Evolutionary conservation across 2,113 vertebrate genomes (phyloP).

Genomic region (Gopherus evgoodei): DNA sequence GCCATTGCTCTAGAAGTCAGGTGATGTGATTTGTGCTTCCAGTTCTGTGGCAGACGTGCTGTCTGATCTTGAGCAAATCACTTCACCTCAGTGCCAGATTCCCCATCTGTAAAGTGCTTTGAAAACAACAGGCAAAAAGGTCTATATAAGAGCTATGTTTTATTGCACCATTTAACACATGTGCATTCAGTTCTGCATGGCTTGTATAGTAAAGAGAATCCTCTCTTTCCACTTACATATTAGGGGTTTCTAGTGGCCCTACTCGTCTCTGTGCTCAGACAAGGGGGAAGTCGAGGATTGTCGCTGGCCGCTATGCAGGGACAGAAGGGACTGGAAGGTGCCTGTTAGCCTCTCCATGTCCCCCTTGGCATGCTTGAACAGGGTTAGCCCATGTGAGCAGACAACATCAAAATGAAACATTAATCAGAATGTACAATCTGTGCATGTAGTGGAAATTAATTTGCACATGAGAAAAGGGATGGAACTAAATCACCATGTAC

Average conservation of each 20-base stretch:
- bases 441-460: background rate
- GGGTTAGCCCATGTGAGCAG: background rate
- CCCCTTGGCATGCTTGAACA: background rate
- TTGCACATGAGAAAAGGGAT: background rate
- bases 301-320: background rate
- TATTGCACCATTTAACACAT: background rate
- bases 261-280: background rate
- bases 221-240: background rate
- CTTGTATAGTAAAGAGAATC: background rate
- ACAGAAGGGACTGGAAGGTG: background rate
- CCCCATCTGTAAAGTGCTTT: background rate
- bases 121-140: background rate
- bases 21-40: too few species aligned
- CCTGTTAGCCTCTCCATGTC: background rate
- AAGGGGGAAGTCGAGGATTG: background rate
- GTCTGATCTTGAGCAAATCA: background rate
- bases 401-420: background rate
- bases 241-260: background rate
- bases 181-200: background rate
- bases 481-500: background rate
- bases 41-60: too few species aligned
- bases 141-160: background rate
- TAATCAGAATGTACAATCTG: background rate
- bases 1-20: background rate
- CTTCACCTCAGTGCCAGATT: background rate